phyloP scores from a whole-genome alignment of 2,113 vertebrate species.

The Sebastes schlegelii region DNA sequence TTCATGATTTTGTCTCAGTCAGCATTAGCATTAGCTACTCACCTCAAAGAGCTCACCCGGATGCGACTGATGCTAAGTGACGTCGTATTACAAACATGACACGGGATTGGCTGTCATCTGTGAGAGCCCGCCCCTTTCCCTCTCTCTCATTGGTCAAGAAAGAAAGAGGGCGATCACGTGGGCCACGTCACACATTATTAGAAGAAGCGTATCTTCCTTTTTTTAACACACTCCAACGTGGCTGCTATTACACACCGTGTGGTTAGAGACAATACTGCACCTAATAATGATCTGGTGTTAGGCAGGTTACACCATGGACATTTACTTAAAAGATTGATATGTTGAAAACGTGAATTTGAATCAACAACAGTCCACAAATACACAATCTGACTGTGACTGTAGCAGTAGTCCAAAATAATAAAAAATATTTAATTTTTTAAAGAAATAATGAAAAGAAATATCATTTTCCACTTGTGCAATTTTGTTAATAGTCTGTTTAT shows the following conservation, averaged over 20 bases:
- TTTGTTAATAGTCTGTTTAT: too few species aligned
- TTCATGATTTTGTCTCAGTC: constrained; percentile 35
- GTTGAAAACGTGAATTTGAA: not conserved
- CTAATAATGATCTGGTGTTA: not conserved
- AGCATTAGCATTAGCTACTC: constrained; percentile 63
- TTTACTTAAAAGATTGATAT: not conserved
- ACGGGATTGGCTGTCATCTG: constrained; percentile 59
- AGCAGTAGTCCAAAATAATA: not conserved
- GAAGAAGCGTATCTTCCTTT: not conserved
- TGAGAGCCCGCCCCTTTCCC: constrained; percentile 11
- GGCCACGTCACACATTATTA: constrained; percentile 1
- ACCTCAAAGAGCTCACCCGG: constrained; percentile 73
- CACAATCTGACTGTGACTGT: not conserved
- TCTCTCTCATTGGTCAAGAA: constrained; percentile 44
- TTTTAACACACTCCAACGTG: constrained; percentile 56
- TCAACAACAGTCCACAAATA: not conserved
- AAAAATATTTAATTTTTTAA: too few species aligned
- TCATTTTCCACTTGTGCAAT: too few species aligned
- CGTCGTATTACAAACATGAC: constrained; percentile 50
- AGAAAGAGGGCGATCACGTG: constrained; percentile 34
- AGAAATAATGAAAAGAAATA: too few species aligned
- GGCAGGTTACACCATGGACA: not conserved
- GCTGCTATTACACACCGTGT: not conserved
- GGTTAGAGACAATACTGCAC: not conserved
- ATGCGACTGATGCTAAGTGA: constrained; percentile 59